phyloP scores from a whole-genome alignment of 1,140 invertebrate species.

The Diachasma alloeum region DNA sequence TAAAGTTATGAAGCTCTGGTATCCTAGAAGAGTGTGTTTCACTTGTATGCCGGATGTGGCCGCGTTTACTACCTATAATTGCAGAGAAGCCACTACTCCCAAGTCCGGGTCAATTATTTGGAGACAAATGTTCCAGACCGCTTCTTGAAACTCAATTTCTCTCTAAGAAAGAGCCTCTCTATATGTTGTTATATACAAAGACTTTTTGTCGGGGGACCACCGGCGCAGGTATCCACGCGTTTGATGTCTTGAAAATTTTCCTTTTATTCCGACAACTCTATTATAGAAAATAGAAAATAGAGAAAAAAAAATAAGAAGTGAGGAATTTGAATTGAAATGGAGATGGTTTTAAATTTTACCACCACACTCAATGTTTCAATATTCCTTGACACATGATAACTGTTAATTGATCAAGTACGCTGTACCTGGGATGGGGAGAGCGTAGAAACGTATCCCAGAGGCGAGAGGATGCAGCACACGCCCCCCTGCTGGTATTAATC shows the following conservation, averaged over 20 bases:
- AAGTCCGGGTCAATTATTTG: constrained; percentile 59
- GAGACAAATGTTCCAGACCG: constrained; percentile 51
- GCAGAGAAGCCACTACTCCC: constrained; percentile 54
- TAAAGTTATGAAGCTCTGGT: constrained; percentile 18
- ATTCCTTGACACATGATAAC: constrained; percentile 33
- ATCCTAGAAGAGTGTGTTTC: constrained; percentile 43
- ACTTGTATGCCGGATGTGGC: constrained; percentile 61
- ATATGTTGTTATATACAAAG: no score
- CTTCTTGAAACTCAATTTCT: constrained; percentile 4
- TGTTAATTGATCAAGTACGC: constrained; percentile 30
- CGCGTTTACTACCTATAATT: constrained; percentile 65
- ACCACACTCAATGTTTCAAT: constrained; percentile 22
- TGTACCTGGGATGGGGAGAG: not conserved
- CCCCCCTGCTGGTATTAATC: constrained; percentile 38
- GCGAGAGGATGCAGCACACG: constrained; percentile 32
- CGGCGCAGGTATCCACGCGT: no score
- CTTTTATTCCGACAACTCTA: constrained; percentile 49
- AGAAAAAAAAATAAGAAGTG: no score
- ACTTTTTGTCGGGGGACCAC: no score
- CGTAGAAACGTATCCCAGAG: constrained; percentile 33
- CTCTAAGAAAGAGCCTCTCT: not conserved
- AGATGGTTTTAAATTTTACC: no score
- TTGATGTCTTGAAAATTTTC: not conserved
- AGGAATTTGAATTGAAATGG: constrained; percentile 47
- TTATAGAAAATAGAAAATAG: no score